A percentile compares a stretch with the other conserved stretches of the same genome.
These are phyloP conservation scores for Panopea generosa DNA, from an alignment of 2,888 invertebrate genomes.

Conservation along the genomic window DNA sequence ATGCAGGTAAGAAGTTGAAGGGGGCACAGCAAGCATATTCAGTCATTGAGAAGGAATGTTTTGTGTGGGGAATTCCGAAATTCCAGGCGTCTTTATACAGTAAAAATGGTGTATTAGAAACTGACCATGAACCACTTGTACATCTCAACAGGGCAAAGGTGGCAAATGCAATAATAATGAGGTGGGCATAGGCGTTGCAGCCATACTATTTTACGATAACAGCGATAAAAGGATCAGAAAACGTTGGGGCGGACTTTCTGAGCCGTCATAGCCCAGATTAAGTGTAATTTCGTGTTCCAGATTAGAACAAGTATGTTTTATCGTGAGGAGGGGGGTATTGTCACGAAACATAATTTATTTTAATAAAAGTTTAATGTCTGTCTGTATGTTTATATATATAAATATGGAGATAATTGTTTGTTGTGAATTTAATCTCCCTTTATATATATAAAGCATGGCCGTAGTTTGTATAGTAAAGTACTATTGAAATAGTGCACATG, in stretches of 20 bases:
- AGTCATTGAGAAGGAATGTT: slow-evolving; percentile 16
- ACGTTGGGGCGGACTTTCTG: slow-evolving; percentile 21
- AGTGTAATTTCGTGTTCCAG: not conserved
- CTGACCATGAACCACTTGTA: slow-evolving; percentile 8
- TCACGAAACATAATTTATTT: too few species aligned
- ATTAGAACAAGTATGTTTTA: not conserved
- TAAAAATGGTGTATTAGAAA: slow-evolving; percentile 14
- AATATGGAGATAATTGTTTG: too few species aligned
- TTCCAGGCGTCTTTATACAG: slow-evolving; percentile 22
- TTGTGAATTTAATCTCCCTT: too few species aligned
- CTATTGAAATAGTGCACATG: too few species aligned
- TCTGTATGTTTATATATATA: too few species aligned
- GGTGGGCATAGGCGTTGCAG: slow-evolving; percentile 13
- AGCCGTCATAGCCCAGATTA: not conserved
- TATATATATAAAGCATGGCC: too few species aligned
- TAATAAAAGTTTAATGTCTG: too few species aligned
- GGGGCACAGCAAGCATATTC: not conserved
- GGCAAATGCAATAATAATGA: slow-evolving; percentile 13
- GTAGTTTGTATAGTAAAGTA: too few species aligned
- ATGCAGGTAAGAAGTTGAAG: slow-evolving; percentile 14
- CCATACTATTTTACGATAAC: slow-evolving; percentile 3
- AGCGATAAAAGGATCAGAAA: slow-evolving; percentile 12
- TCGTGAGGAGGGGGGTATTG: slow-evolving; percentile 5
- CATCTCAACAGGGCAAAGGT: slow-evolving; percentile 14
- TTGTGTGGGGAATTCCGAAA: slow-evolving; percentile 17